Evolutionary conservation across 2,797 vertebrate genomes (phyloP), one percentile per base, ranked within the genome.

Genomic region (Nasua narica): DNA sequence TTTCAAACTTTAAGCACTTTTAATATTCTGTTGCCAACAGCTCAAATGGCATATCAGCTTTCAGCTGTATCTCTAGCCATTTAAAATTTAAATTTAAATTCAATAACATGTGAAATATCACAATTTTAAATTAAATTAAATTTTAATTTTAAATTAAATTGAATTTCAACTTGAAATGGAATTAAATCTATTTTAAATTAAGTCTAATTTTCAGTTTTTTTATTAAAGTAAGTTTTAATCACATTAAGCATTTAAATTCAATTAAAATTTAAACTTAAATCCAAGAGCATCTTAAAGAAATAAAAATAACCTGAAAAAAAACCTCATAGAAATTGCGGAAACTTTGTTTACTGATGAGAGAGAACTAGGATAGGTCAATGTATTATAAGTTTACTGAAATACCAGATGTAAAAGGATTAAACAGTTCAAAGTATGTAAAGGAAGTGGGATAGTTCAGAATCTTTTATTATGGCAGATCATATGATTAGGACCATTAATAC

Each of bases 121-220:
- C 56, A 88, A 90, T 96, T 95, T 97, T 96, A 97, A 96, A 96
- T 97, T 92, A 95, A 95, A 96, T 92, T 96, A 93, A 94, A 97
- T 96, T 94, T 97, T 95, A 96, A 97, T 97, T 97, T 97, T 91
- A 97, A 94, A 97, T 97, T 95, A 88, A 94, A 97, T 95, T 74
- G 79, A 72, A 35, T 90, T 95, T 97, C 82, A 94, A 89, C 96
- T 95, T 96, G 92, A 94, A 94, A 91, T 96, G 83, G 60, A 95
- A 96, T 96, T 78, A 92, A 93, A 94, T 93, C 85, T 94, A 97
- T 93, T 97, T 81, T 70, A 97, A 95, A 95, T 96, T 94, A 97
- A 91, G 62, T 83, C 52, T 65, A 95, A 96, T 94, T 94, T 97
- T 91, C 62, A 91, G 69, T 90, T 97, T 89, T 97, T 97, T 94